phyloP scores from a whole-genome alignment of 2,797 vertebrate genomes.

The Leptoclinus maculatus region DNA sequence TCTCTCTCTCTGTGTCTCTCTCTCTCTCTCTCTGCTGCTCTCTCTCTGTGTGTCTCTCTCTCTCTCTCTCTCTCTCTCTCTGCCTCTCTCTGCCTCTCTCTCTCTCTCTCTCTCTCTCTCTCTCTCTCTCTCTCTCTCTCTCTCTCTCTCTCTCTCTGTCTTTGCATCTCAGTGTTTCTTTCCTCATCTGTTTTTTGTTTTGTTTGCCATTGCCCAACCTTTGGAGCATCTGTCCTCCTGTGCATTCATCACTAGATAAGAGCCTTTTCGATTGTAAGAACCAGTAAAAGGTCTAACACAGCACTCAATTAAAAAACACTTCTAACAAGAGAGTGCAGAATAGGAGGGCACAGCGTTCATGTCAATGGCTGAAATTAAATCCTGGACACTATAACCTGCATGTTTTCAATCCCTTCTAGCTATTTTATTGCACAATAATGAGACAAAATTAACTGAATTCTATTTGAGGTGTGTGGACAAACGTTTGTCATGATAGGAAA shows the following conservation, averaged over 20 bases:
- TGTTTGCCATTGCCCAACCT: conserved; percentile 51
- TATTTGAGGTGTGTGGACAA: conserved; percentile 8
- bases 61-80: not conserved
- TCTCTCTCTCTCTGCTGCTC: too few species aligned
- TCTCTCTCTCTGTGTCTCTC: too few species aligned
- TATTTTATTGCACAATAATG: conserved; percentile 1
- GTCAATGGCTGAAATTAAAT: conserved; percentile 52
- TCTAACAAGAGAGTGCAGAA: conserved; percentile 27
- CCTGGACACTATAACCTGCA: conserved; percentile 16
- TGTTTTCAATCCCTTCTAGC: not conserved
- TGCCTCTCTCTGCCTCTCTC: too few species aligned
- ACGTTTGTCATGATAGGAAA: conserved; percentile 6
- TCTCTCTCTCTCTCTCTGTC: not conserved
- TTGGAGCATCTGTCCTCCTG: conserved; percentile 58
- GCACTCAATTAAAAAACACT: conserved; percentile 58
- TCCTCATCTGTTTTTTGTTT: conserved; percentile 36
- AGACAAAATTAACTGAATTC: conserved; percentile 14
- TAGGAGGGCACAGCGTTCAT: conserved; percentile 41
- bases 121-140: too few species aligned
- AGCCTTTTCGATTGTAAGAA: conserved; percentile 61
- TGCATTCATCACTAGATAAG: conserved; percentile 64
- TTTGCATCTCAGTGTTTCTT: conserved; percentile 14
- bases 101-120: too few species aligned
- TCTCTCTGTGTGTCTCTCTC: too few species aligned
- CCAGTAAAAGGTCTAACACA: conserved; percentile 35